Percentiles rank a stretch among this genome's conserved stretches.
Conservation (phyloP, 2,113 vertebrate genomes). For the Hassar affinis region DNA sequence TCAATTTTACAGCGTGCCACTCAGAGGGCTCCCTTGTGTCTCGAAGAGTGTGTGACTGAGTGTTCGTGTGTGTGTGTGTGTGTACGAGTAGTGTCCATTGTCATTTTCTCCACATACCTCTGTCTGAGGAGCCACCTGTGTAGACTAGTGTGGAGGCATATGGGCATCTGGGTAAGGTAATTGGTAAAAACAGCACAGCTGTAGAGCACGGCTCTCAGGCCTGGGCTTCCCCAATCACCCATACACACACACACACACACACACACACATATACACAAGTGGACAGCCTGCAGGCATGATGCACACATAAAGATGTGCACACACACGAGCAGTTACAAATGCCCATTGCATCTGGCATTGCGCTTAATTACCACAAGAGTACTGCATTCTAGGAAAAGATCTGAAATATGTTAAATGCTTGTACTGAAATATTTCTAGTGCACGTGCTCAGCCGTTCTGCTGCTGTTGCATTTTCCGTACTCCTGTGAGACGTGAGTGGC, state of each 20-base stretch:
- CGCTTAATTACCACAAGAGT: neutral
- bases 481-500: neutral
- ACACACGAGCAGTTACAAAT: neutral
- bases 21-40: conserved; percentile 35
- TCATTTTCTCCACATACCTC: conserved; percentile 39
- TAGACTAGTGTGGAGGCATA: conserved; percentile 69
- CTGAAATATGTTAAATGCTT: neutral
- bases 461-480: neutral
- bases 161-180: conserved; percentile 80
- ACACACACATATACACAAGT: neutral
- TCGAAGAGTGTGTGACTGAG: conserved; percentile 25
- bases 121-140: conserved; percentile 64
- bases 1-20: conserved; percentile 21
- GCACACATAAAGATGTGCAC: neutral
- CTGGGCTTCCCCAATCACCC: conserved; percentile 71
- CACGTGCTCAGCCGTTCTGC: neutral
- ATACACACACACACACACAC: conserved; percentile 50
- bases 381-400: neutral
- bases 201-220: conserved; percentile 69
- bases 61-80: conserved; percentile 27
- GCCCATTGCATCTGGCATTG: neutral
- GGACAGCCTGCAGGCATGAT: neutral
- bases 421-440: neutral
- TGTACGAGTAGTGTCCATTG: conserved; percentile 22
- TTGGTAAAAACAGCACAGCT: conserved; percentile 80